These are phyloP conservation scores for Macquaria ambigua DNA, from an alignment of 2,113 vertebrate species.

Conservation along the genomic window DNA sequence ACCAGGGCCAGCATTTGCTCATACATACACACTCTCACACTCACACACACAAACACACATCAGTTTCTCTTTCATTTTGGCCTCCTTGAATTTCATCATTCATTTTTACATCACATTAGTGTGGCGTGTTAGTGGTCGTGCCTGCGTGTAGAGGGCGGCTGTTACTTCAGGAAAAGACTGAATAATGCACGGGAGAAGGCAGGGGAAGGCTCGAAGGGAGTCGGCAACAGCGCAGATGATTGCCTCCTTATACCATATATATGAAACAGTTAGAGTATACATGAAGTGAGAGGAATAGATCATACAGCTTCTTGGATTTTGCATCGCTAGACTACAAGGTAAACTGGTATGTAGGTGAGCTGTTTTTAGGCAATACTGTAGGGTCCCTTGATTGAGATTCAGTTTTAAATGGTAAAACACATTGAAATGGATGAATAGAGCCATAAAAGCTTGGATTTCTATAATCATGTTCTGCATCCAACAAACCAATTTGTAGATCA, in stretches of 20 bases:
- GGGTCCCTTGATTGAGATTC: constrained; percentile 2
- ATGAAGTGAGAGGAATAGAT: constrained; percentile 47
- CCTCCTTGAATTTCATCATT: constrained; percentile 86
- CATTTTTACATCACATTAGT: constrained; percentile 84
- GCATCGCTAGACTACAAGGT: not conserved
- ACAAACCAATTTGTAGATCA: constrained; percentile 20
- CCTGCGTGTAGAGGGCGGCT: constrained; percentile 71
- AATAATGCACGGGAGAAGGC: constrained; percentile 78
- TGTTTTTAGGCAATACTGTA: constrained; percentile 1
- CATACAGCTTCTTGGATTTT: constrained; percentile 30
- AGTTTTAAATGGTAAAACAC: constrained; percentile 10
- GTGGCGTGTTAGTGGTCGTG: constrained; percentile 74
- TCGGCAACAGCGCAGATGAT: constrained; percentile 50
- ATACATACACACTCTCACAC: constrained; percentile 21
- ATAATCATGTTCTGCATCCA: not conserved
- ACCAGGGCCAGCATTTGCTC: constrained; percentile 33
- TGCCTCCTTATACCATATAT: constrained; percentile 46
- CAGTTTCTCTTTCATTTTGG: constrained; percentile 84
- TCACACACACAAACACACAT: constrained; percentile 43
- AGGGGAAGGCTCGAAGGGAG: constrained; percentile 58
- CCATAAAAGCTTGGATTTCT: constrained; percentile 23
- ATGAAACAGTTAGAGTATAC: constrained; percentile 36
- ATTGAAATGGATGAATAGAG: not conserved
- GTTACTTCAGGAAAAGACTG: constrained; percentile 79
- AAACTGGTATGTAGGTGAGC: constrained; percentile 23